Percentiles rank a stretch among this genome's conserved stretches.
These are phyloP conservation scores for Drosophila emarginata DNA, from an alignment of 2,888 invertebrate genomes.

Conservation along the genomic window DNA sequence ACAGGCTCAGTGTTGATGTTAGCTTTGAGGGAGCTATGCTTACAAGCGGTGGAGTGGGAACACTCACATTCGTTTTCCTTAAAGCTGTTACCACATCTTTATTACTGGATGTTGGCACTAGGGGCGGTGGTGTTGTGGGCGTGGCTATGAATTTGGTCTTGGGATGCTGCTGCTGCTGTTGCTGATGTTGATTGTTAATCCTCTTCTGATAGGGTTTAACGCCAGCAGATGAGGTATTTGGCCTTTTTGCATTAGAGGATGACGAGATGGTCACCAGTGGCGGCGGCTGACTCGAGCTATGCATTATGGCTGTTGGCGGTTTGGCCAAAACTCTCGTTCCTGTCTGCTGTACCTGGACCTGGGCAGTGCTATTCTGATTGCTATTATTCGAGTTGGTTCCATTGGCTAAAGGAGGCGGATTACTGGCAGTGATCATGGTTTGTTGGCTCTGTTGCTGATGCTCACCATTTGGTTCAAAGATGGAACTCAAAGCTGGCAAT, in stretches of 20 bases:
- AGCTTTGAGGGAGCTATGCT: constrained; percentile 72
- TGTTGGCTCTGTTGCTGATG: constrained; percentile 68
- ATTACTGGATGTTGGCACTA: constrained; percentile 72
- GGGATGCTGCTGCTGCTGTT: constrained; percentile 37
- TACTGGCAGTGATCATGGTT: constrained; percentile 70
- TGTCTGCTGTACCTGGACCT: constrained; percentile 25
- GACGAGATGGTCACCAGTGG: constrained; percentile 64
- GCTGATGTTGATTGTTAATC: constrained; percentile 29
- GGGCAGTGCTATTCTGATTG: constrained; percentile 44
- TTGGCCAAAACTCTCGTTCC: constrained; percentile 49
- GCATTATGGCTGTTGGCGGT: constrained; percentile 29
- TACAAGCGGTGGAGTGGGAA: constrained; percentile 77
- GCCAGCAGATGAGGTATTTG: constrained; percentile 25
- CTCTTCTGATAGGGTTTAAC: constrained; percentile 79
- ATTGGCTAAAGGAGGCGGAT: constrained; percentile 77
- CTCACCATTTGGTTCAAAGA: constrained; percentile 70
- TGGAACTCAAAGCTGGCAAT: constrained; percentile 80
- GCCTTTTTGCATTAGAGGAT: constrained; percentile 47
- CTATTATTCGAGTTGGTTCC: constrained; percentile 47
- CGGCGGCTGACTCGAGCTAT: constrained; percentile 47
- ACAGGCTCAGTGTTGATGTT: constrained; percentile 52
- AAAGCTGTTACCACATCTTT: constrained; percentile 27
- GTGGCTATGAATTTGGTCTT: constrained; percentile 74
- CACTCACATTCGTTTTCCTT: constrained; percentile 24
- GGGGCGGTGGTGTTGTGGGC: constrained; percentile 78